phyloP scores from a whole-genome alignment of 2,797 vertebrate species.

The Oryzias sinensis region DNA sequence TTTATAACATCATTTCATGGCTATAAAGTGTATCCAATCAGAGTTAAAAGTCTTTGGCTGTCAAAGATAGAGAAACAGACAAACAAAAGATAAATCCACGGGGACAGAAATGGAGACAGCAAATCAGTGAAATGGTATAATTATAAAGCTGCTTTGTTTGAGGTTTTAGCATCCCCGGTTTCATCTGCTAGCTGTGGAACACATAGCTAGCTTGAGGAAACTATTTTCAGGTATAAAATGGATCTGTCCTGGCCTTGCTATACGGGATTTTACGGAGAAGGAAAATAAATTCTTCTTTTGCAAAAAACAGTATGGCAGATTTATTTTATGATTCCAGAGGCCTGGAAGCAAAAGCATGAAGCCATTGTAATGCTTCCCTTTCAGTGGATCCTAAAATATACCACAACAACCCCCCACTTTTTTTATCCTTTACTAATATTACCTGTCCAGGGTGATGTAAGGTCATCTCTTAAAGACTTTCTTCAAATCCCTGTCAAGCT shows the following conservation, averaged over 20 bases:
- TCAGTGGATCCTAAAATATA: slow-evolving; percentile 30
- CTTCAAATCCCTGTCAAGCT: too few relatives aligned
- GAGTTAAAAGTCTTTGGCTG: slow-evolving; percentile 61
- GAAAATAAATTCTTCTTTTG: slow-evolving; percentile 54
- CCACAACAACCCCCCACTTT: slow-evolving; percentile 36
- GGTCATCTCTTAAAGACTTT: too few relatives aligned
- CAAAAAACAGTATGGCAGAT: slow-evolving; percentile 46
- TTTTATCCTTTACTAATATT: slow-evolving; percentile 19
- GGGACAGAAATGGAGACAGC: slow-evolving; percentile 24
- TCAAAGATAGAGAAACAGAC: slow-evolving; percentile 42
- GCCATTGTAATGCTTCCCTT: slow-evolving; percentile 16
- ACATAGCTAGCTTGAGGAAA: slow-evolving; percentile 34
- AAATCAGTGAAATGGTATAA: slow-evolving; percentile 36
- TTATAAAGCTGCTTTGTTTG: slow-evolving; percentile 58
- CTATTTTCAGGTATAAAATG: slow-evolving; percentile 70
- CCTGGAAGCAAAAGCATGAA: slow-evolving; percentile 22
- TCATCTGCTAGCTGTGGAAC: slow-evolving; percentile 26
- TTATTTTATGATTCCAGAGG: slow-evolving; percentile 24
- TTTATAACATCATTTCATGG: slow-evolving; percentile 59
- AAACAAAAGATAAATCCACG: slow-evolving; percentile 11
- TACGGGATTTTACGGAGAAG: slow-evolving; percentile 44
- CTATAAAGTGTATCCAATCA: slow-evolving; percentile 66
- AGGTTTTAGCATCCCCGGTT: slow-evolving; percentile 43
- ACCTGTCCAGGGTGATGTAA: too few relatives aligned
- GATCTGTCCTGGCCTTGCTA: slow-evolving; percentile 41